Percentiles rank a stretch among this genome's conserved stretches.
phyloP scores from a whole-genome alignment of 2,797 vertebrate genomes.

The Lagodon rhomboides region DNA sequence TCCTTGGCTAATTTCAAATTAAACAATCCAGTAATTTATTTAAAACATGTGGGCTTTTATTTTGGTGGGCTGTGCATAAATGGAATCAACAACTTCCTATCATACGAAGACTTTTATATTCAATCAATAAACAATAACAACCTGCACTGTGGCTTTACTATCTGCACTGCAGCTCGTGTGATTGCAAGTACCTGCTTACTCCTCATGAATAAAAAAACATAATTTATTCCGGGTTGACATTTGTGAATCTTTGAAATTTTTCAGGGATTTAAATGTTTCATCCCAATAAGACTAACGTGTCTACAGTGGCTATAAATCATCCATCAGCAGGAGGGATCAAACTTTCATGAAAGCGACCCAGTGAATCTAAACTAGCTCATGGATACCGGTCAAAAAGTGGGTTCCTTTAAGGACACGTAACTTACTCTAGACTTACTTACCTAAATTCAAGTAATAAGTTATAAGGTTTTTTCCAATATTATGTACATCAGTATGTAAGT shows the following conservation, averaged over 20 bases:
- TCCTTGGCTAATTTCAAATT: conserved; percentile 11
- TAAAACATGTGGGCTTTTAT: conserved; percentile 1
- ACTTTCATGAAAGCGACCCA: not conserved
- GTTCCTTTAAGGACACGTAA: conserved; percentile 1
- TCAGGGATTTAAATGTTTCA: conserved; percentile 8
- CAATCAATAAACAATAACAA: not conserved
- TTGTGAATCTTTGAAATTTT: not conserved
- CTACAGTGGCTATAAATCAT: conserved; percentile 5
- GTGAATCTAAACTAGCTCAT: conserved; percentile 7
- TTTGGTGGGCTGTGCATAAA: not conserved
- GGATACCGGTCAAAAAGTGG: not conserved
- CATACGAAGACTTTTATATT: not conserved
- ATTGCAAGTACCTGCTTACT: not conserved
- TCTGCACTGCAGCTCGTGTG: not conserved
- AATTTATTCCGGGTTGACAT: not conserved
- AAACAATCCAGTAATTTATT: conserved; percentile 3
- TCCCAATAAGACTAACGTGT: conserved; percentile 8
- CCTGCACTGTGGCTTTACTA: conserved; percentile 3
- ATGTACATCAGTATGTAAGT: not conserved
- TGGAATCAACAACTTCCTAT: not conserved
- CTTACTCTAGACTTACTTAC: not conserved
- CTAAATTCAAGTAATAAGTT: not conserved
- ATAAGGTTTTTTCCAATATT: not conserved
- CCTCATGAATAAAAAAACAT: not conserved
- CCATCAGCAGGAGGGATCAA: conserved; percentile 14